Percentiles rank a stretch among this genome's conserved stretches.
These are phyloP conservation scores for Spatulosminthurus flaviceps DNA, from an alignment of 2,888 invertebrate genomes.

Conservation along the genomic window DNA sequence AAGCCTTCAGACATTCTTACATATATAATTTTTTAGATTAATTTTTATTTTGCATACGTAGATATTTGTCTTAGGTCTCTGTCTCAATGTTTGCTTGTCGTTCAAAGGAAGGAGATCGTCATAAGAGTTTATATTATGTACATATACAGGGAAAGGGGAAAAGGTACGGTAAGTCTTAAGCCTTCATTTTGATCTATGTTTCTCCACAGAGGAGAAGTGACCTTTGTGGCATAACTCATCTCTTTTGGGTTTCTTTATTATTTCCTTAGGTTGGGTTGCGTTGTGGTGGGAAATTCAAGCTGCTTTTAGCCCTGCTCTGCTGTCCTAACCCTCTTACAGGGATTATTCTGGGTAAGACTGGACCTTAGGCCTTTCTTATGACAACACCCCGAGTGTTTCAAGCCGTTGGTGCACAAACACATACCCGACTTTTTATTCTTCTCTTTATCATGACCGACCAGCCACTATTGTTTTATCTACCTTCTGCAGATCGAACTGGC, in stretches of 20 bases:
- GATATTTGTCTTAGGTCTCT: too few species aligned
- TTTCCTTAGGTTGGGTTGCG: background rate
- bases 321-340: background rate
- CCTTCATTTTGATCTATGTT: slow-evolving; percentile 36
- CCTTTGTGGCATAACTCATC: slow-evolving; percentile 40
- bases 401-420: background rate
- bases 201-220: slow-evolving; percentile 15
- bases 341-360: background rate
- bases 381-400: background rate
- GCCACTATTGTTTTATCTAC: slow-evolving; percentile 34
- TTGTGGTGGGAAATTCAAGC: too few species aligned
- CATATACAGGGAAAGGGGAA: background rate
- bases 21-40: too few species aligned
- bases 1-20: too few species aligned
- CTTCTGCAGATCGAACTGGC: slow-evolving; percentile 32
- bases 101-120: background rate
- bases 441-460: slow-evolving; percentile 29
- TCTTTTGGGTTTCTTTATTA: background rate
- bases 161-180: slow-evolving; percentile 7
- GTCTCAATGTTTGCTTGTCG: too few species aligned
- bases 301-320: background rate
- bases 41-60: too few species aligned
- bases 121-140: too few species aligned
- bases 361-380: background rate
- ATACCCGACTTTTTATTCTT: background rate